Evolutionary conservation across 2,888 invertebrate species (phyloP).

Genomic region (Byasa hedistus): DNA sequence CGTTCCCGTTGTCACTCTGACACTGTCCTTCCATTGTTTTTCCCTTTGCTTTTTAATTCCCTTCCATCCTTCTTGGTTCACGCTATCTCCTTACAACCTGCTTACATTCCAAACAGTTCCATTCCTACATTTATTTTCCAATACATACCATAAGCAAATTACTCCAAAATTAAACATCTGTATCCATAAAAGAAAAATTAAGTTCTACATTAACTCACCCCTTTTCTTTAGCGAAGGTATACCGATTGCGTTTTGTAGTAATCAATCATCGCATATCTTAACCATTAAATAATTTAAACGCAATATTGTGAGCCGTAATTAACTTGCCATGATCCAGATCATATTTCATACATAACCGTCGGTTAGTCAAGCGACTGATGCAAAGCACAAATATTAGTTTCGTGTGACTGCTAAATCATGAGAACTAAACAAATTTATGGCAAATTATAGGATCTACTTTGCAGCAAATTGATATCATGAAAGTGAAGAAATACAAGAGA

Average conservation of each 20-base stretch:
- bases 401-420: background rate
- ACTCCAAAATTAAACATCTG: background rate
- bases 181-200: background rate
- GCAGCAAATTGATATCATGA: no score
- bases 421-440: background rate
- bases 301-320: conserved; percentile 22
- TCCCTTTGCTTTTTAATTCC: no score
- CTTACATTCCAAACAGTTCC: no score
- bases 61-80: no score
- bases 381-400: conserved; percentile 12
- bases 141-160: no score
- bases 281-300: conserved; percentile 24
- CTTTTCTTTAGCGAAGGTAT: background rate
- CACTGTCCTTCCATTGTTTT: no score
- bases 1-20: no score
- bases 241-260: conserved; percentile 7
- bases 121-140: no score
- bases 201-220: background rate
- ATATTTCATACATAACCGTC: conserved; percentile 19
- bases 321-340: conserved; percentile 9
- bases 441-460: background rate
- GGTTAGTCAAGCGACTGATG: conserved; percentile 4
- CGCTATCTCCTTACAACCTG: no score
- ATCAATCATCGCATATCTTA: conserved; percentile 15
- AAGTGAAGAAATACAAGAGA: no score